These are phyloP conservation scores for Actinia equina DNA, from an alignment of 64 coral and sea anemone genomes.

Conservation along the genomic window DNA sequence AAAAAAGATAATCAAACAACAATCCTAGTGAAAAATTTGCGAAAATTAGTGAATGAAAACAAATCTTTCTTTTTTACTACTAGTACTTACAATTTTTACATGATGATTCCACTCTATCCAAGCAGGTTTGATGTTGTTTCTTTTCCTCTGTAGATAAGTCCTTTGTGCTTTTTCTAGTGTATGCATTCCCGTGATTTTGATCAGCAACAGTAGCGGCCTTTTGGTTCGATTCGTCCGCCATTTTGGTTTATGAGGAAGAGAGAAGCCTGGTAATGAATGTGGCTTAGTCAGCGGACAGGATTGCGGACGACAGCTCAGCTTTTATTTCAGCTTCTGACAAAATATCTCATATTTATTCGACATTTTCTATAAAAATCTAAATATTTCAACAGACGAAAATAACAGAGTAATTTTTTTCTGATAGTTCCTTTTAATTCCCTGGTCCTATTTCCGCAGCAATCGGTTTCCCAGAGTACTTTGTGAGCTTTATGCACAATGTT, in stretches of 20 bases:
- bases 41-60: too few relatives aligned
- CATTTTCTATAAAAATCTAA: too few relatives aligned
- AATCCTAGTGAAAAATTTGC: background rate
- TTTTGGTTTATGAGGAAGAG: background rate
- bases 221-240: background rate
- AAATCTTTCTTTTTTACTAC: too few relatives aligned
- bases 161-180: background rate
- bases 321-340: too few relatives aligned
- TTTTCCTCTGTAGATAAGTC: background rate
- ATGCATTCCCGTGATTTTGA: constrained; percentile 13
- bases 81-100: constrained; percentile 29
- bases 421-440: too few relatives aligned
- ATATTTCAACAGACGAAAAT: too few relatives aligned
- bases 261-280: background rate
- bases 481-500: too few relatives aligned
- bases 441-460: too few relatives aligned
- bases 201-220: background rate
- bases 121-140: constrained; percentile 33
- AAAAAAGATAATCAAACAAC: background rate
- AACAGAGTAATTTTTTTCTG: too few relatives aligned
- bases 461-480: too few relatives aligned
- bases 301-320: background rate
- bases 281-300: background rate
- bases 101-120: constrained; percentile 23
- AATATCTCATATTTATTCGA: too few relatives aligned